Conservation (phyloP, 2,113 vertebrate species). For the pig (Sus scrofa) region DNA sequence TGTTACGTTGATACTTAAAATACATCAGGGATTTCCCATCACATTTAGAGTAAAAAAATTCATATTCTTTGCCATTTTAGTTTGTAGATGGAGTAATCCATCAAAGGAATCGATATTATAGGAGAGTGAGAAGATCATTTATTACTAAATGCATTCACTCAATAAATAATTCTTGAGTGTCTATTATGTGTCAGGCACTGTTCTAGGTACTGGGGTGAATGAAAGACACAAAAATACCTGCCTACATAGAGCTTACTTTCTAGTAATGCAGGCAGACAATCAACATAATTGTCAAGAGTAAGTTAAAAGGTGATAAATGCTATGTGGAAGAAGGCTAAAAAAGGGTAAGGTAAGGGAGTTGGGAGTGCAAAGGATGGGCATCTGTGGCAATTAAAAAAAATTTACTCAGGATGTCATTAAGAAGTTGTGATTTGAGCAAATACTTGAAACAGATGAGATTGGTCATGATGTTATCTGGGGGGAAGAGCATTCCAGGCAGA, state of each 20-base stretch:
- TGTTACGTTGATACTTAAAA: neutral
- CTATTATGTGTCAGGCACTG: neutral
- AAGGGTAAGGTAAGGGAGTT: neutral
- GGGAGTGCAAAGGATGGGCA: neutral
- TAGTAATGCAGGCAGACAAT: neutral
- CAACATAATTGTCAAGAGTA: neutral
- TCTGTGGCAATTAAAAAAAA: neutral
- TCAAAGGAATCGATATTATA: neutral
- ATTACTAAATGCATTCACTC: neutral
- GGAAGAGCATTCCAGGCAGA: neutral
- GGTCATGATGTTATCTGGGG: neutral
- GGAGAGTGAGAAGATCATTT: neutral
- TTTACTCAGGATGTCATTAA: neutral
- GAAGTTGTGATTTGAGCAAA: neutral
- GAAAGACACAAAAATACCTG: neutral
- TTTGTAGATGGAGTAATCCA: neutral
- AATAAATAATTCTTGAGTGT: neutral
- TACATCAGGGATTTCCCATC: neutral
- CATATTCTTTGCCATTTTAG: neutral
- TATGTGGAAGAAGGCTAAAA: neutral
- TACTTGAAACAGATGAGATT: neutral
- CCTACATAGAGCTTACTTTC: neutral
- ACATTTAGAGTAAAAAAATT: neutral
- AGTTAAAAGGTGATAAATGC: neutral
- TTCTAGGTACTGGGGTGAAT: neutral